Conservation (phyloP, 2,797 vertebrate species). For the Nyctalus aviator region DNA sequence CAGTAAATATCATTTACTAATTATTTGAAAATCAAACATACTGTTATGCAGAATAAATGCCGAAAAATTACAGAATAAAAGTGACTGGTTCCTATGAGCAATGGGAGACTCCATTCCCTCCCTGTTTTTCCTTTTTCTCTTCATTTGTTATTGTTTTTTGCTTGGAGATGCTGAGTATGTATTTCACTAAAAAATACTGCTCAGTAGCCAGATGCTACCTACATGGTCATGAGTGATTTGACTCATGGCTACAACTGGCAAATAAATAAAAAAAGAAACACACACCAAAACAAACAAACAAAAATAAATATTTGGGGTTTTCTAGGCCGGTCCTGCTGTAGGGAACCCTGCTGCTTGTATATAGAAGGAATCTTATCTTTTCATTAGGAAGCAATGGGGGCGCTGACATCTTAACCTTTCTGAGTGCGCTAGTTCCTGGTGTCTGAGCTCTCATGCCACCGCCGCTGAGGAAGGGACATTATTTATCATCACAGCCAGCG, state of each 20-base stretch:
- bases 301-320: constrained; percentile 37
- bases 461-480: background rate
- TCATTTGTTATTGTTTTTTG: constrained; percentile 4
- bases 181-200: constrained; percentile 33
- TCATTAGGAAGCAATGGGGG: background rate
- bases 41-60: background rate
- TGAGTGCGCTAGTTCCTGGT: background rate
- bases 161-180: constrained; percentile 14
- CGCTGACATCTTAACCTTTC: constrained; percentile 58
- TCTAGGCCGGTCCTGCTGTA: background rate
- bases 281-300: background rate
- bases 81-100: background rate
- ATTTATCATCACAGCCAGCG: constrained; percentile 50
- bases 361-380: constrained; percentile 57
- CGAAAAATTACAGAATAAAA: background rate
- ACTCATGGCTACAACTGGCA: background rate
- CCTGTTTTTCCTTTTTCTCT: background rate
- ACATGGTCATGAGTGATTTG: constrained; percentile 38
- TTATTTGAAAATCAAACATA: background rate
- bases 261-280: constrained; percentile 27
- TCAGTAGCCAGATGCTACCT: background rate
- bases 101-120: background rate
- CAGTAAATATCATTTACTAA: constrained; percentile 27
- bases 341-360: background rate
- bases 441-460: fast-evolving